Percentiles rank a stretch among this genome's conserved stretches.
Conservation (phyloP, 2,113 vertebrate species). For the Chloroceryle aenea region DNA sequence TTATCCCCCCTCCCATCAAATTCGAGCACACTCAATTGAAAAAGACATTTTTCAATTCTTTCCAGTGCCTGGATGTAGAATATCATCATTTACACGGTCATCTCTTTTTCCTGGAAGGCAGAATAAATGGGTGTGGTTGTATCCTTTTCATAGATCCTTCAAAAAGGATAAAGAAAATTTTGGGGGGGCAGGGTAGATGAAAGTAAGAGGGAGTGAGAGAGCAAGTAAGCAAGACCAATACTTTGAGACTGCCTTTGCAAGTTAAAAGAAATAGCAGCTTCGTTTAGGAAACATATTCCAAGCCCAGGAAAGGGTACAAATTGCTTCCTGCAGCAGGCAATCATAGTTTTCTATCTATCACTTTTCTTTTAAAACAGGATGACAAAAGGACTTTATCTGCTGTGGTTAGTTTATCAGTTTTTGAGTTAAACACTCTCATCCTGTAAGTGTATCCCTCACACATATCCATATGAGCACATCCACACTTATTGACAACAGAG, state of each 20-base stretch:
- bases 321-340: not conserved
- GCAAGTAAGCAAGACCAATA: not conserved
- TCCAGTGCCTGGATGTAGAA: not conserved
- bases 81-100: constrained; percentile 34
- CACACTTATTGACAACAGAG: not conserved
- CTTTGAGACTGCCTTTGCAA: not conserved
- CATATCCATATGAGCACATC: not conserved
- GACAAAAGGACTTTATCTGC: not conserved
- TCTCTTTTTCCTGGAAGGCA: constrained; percentile 34
- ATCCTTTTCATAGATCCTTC: not conserved
- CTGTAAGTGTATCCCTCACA: not conserved
- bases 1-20: not conserved
- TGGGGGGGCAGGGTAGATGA: not conserved
- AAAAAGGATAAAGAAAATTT: constrained; percentile 1
- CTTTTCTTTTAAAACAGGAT: not conserved
- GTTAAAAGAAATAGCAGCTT: not conserved
- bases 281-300: not conserved
- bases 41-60: not conserved
- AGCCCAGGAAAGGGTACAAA: not conserved
- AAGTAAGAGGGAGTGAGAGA: not conserved
- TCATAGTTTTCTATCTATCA: not conserved
- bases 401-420: not conserved
- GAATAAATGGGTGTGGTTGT: not conserved
- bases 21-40: not conserved
- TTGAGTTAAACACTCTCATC: not conserved